A percentile compares a stretch with the other conserved stretches of the same genome.
phyloP scores from a whole-genome alignment of 1,140 invertebrate genomes.

The Dolichoris vasculosae region DNA sequence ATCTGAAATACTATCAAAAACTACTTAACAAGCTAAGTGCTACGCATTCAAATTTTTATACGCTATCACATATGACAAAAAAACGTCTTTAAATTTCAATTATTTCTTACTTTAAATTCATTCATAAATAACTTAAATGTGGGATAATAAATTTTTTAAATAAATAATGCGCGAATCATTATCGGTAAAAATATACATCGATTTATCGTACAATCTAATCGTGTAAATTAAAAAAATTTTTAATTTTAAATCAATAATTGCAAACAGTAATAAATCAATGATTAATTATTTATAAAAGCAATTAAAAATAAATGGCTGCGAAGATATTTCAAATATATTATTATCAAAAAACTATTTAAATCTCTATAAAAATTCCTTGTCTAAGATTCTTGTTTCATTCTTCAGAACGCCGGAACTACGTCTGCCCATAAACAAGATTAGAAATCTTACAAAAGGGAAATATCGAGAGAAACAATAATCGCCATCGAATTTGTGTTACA shows the following conservation, averaged over 20 bases:
- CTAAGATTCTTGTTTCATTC: neutral
- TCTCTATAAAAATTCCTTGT: constrained; percentile 36
- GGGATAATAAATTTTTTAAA: no score
- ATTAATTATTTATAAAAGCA: no score
- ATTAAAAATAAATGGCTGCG: no score
- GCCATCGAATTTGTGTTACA: neutral
- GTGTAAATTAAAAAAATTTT: no score
- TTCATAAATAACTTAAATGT: neutral
- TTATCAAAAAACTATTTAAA: no score
- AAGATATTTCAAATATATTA: no score
- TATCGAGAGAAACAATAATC: neutral
- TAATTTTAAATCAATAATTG: no score
- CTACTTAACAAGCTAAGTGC: neutral
- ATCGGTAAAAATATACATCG: no score
- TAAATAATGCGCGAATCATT: no score
- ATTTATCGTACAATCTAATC: no score
- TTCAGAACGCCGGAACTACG: neutral
- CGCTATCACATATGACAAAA: neutral
- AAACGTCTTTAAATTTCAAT: neutral
- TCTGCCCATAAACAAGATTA: neutral
- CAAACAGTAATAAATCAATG: no score
- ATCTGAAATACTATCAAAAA: neutral
- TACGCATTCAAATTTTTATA: neutral
- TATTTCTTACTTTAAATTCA: neutral
- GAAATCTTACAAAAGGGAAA: constrained; percentile 12